phyloP scores from a whole-genome alignment of 2,113 vertebrate genomes.

The Rhea americana region DNA sequence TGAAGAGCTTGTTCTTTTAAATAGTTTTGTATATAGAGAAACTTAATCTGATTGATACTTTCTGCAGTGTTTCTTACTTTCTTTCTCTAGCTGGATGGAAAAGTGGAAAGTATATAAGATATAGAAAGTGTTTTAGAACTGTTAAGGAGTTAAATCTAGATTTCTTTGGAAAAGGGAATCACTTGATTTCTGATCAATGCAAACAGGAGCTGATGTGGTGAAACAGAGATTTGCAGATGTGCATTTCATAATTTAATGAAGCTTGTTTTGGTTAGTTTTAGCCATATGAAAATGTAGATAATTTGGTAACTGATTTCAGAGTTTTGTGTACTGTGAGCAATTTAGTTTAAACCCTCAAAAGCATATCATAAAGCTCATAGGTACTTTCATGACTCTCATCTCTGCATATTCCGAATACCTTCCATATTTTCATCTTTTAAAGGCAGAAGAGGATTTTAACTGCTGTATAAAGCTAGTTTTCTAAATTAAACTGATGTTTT shows the following conservation, averaged over 20 bases:
- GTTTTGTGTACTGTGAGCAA: not conserved
- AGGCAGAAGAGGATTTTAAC: not conserved
- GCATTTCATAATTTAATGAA: not conserved
- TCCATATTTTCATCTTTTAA: not conserved
- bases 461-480: not conserved
- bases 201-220: not conserved
- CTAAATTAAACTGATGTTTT: not conserved
- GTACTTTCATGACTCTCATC: not conserved
- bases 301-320: not conserved
- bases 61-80: not conserved
- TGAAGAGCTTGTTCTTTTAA: not conserved
- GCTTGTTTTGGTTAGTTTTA: not conserved
- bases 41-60: not conserved
- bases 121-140: not conserved
- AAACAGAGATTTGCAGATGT: not conserved
- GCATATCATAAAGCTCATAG: not conserved
- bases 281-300: not conserved
- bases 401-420: conserved; percentile 6
- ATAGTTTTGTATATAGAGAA: not conserved
- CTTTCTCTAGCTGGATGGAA: not conserved
- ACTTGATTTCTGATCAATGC: not conserved
- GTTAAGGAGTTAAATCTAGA: not conserved
- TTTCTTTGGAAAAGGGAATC: not conserved
- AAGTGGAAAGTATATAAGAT: not conserved
- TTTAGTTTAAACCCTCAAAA: not conserved